phyloP scores from a whole-genome alignment of 2,888 invertebrate species.

The Zygogramma bicolorata region DNA sequence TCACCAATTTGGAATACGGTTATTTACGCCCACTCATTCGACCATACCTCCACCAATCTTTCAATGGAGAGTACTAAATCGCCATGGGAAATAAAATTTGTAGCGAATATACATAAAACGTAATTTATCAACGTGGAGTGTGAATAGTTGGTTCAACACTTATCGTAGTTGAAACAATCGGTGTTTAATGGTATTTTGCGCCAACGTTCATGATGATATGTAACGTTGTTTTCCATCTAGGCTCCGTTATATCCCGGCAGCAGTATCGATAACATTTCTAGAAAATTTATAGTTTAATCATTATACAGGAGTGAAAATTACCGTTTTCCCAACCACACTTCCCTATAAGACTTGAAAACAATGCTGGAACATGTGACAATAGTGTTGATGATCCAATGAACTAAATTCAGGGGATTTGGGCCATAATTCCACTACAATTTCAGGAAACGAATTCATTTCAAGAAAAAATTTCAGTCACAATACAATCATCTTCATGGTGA shows the following conservation, averaged over 20 bases:
- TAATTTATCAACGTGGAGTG: background rate
- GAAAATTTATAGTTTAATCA: background rate
- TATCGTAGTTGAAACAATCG: background rate
- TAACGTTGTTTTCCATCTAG: background rate
- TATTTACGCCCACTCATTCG: too few relatives aligned
- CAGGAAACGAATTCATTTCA: too few relatives aligned
- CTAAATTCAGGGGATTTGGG: too few relatives aligned
- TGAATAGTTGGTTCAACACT: background rate
- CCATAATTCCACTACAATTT: too few relatives aligned
- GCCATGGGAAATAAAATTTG: background rate
- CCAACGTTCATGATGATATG: constrained; percentile 1
- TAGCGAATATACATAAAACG: background rate
- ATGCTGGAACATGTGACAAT: too few relatives aligned
- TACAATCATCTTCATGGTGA: too few relatives aligned
- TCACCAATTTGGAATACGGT: too few relatives aligned
- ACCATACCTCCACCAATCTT: too few relatives aligned
- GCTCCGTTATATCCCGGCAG: background rate
- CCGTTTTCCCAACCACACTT: background rate
- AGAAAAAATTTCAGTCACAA: too few relatives aligned
- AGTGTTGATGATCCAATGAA: too few relatives aligned
- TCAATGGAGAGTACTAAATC: background rate
- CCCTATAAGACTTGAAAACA: background rate
- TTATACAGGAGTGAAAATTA: background rate
- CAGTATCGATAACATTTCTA: background rate
- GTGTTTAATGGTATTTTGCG: background rate